A percentile compares a stretch with the other conserved stretches of the same genome.
phyloP scores from a whole-genome alignment of 2,113 vertebrate genomes.

The Mormoops blainvillei region DNA sequence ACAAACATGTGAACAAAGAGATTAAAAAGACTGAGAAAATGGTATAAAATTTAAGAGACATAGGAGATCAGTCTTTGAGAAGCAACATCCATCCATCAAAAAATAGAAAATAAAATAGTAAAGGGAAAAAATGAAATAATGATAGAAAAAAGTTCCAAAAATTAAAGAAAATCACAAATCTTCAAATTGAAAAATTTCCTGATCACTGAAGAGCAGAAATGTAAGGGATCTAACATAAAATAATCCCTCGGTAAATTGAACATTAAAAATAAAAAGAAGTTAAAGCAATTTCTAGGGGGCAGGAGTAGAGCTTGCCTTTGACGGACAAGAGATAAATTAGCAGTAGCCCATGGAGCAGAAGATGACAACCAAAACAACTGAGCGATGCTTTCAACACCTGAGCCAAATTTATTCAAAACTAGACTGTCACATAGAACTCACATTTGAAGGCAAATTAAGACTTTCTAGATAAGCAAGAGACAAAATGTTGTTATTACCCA shows the following conservation, averaged over 20 bases:
- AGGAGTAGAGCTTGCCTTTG: neutral
- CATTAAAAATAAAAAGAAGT: neutral
- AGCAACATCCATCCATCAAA: neutral
- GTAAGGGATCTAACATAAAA: neutral
- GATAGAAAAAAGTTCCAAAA: neutral
- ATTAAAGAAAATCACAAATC: neutral
- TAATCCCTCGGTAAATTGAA: neutral
- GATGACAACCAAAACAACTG: neutral
- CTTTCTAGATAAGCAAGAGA: neutral
- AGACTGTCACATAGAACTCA: neutral
- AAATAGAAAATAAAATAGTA: neutral
- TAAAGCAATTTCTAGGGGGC: neutral
- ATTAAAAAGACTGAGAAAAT: neutral
- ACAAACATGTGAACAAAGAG: neutral
- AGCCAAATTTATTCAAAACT: neutral
- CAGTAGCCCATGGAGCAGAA: neutral
- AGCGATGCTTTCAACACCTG: neutral
- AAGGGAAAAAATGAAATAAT: neutral
- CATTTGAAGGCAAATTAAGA: neutral
- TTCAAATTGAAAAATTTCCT: neutral
- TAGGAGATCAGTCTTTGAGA: neutral
- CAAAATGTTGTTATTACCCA: neutral
- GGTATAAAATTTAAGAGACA: neutral
- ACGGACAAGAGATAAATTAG: neutral
- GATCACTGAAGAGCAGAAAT: neutral